A percentile compares a stretch with the other conserved stretches of the same genome.
Conservation (phyloP, 2,888 invertebrate genomes). For the Timandra comae region DNA sequence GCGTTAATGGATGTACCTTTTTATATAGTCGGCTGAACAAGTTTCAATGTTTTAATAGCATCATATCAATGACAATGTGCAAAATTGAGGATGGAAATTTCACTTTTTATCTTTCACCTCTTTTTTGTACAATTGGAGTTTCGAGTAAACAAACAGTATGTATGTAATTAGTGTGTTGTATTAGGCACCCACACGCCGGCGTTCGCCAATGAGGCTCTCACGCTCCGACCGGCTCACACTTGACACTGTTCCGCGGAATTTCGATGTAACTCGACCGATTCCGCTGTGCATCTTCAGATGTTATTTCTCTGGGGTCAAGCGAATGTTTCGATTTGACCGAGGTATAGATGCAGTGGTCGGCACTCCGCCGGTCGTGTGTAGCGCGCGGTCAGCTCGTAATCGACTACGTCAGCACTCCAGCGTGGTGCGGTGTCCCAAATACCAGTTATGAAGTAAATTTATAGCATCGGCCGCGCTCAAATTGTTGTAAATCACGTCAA, state of each 20-base stretch:
- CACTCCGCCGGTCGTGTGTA: too few relatives aligned
- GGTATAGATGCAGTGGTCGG: too few relatives aligned
- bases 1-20: slow-evolving; percentile 4
- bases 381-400: slow-evolving; percentile 25
- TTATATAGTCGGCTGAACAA: slow-evolving; percentile 8
- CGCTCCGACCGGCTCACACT: slow-evolving; percentile 30
- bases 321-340: slow-evolving; percentile 16
- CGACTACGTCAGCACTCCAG: slow-evolving; percentile 12
- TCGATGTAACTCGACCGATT: slow-evolving; percentile 16
- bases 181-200: slow-evolving; percentile 22
- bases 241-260: slow-evolving; percentile 33
- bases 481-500: slow-evolving; percentile 31
- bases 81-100: slow-evolving; percentile 23
- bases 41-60: slow-evolving; percentile 5
- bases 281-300: neutral
- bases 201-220: slow-evolving; percentile 29
- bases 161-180: slow-evolving; percentile 24
- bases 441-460: slow-evolving; percentile 36
- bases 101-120: slow-evolving; percentile 21
- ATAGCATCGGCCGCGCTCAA: slow-evolving; percentile 24
- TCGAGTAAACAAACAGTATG: slow-evolving; percentile 23
- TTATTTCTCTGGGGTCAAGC: neutral
- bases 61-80: slow-evolving; percentile 7
- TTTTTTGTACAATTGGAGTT: slow-evolving; percentile 20
- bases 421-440: slow-evolving; percentile 31